A percentile compares a stretch with the other conserved stretches of the same genome.
Evolutionary conservation across 2,888 invertebrate genomes (phyloP).

Genomic region (Caenorhabditis becei): DNA sequence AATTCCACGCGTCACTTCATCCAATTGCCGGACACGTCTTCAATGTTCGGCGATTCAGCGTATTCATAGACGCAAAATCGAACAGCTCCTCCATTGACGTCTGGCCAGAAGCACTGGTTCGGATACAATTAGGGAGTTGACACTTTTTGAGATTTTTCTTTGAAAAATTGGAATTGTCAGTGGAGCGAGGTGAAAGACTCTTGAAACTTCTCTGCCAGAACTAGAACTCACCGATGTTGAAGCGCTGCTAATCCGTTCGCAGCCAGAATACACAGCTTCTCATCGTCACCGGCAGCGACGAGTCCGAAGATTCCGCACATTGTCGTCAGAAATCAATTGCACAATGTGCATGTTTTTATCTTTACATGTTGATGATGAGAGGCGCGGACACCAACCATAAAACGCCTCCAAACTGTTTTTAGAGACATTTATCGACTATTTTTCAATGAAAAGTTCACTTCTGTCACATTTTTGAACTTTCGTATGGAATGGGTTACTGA

Average conservation of each 20-base stretch:
- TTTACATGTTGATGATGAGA: slow-evolving; percentile 32
- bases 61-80: slow-evolving; percentile 44
- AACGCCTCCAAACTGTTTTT: slow-evolving; percentile 34
- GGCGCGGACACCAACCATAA: slow-evolving; percentile 15
- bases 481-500: not conserved
- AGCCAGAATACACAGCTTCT: slow-evolving; percentile 61
- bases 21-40: slow-evolving; percentile 43
- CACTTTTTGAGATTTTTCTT: slow-evolving; percentile 25
- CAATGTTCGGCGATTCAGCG: slow-evolving; percentile 48
- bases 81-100: slow-evolving; percentile 54
- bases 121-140: slow-evolving; percentile 58
- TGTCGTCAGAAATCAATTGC: slow-evolving; percentile 32
- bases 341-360: slow-evolving; percentile 40
- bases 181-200: not conserved
- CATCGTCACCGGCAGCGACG: slow-evolving; percentile 65
- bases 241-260: slow-evolving; percentile 76
- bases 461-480: slow-evolving; percentile 36
- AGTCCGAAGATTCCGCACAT: slow-evolving; percentile 80
- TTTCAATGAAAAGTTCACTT: slow-evolving; percentile 55
- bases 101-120: slow-evolving; percentile 28
- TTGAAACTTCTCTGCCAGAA: not conserved
- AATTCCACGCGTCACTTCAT: slow-evolving; percentile 53
- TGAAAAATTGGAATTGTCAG: not conserved
- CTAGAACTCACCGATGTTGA: slow-evolving; percentile 72
- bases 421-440: slow-evolving; percentile 35